These are phyloP conservation scores for Parauchenoglanis ngamensis DNA, from an alignment of 2,797 vertebrate genomes.

Conservation along the genomic window DNA sequence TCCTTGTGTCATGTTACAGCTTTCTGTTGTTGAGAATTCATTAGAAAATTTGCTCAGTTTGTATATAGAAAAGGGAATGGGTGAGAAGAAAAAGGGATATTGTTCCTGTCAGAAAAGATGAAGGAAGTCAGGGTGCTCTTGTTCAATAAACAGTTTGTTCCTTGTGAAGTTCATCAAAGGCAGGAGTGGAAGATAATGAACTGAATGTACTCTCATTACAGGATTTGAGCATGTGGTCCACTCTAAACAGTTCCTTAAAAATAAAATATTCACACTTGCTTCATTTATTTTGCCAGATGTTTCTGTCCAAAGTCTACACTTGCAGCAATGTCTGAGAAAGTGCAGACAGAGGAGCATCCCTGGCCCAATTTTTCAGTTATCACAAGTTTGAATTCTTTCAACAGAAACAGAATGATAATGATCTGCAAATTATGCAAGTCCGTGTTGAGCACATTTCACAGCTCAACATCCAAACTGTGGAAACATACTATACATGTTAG, in stretches of 20 bases:
- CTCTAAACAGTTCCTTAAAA: not conserved
- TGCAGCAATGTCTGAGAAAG: not conserved
- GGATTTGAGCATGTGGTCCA: not conserved
- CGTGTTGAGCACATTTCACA: not conserved
- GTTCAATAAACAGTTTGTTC: not conserved
- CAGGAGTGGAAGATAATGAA: too few species aligned
- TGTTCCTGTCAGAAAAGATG: not conserved
- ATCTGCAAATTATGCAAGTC: not conserved
- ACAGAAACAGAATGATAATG: not conserved
- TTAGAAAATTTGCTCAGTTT: not conserved
- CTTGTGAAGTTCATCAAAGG: conserved; percentile 13
- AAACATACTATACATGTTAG: not conserved
- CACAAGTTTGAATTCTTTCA: not conserved
- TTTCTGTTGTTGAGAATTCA: not conserved
- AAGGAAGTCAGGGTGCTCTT: not conserved
- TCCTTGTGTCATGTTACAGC: not conserved
- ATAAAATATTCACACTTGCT: not conserved
- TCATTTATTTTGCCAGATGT: not conserved
- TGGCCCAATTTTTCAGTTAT: not conserved
- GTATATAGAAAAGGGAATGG: not conserved
- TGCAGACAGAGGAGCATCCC: not conserved
- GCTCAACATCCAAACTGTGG: not conserved
- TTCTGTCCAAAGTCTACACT: too few species aligned
- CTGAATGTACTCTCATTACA: not conserved
- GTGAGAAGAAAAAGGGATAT: not conserved